These are phyloP conservation scores for Vidua macroura DNA, from an alignment of 2,113 vertebrate genomes.

Conservation along the genomic window DNA sequence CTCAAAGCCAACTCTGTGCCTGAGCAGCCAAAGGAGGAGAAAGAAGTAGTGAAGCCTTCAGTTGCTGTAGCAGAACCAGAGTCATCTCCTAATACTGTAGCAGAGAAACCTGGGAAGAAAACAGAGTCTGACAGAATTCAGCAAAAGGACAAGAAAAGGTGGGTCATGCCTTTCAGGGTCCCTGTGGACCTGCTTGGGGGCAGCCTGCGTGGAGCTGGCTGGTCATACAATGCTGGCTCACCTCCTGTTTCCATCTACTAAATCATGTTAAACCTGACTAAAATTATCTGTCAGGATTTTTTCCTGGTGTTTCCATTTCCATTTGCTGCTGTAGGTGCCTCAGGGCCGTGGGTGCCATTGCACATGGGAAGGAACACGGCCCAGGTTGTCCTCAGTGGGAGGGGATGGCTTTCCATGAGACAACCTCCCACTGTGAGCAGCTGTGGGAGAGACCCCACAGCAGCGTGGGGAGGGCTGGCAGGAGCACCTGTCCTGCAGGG, in stretches of 20 bases:
- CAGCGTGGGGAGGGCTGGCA: conserved; percentile 33
- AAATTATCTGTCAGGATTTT: not conserved
- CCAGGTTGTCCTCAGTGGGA: not conserved
- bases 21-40: conserved; percentile 73
- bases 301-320: not conserved
- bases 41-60: conserved; percentile 39
- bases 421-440: not conserved
- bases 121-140: conserved; percentile 58
- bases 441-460: not conserved
- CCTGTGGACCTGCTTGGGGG: not conserved
- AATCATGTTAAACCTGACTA: not conserved
- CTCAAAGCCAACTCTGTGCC: conserved; percentile 66
- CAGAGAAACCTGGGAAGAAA: conserved; percentile 70
- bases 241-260: not conserved
- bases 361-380: not conserved
- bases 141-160: conserved; percentile 75
- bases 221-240: not conserved
- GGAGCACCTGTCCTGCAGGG: conserved; percentile 28
- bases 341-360: not conserved
- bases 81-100: conserved; percentile 15
- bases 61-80: conserved; percentile 54
- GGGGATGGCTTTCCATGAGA: not conserved
- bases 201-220: not conserved
- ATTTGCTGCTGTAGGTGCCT: not conserved
- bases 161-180: not conserved